Conservation (phyloP, 2,113 vertebrate genomes). For the Barbus barbus region DNA sequence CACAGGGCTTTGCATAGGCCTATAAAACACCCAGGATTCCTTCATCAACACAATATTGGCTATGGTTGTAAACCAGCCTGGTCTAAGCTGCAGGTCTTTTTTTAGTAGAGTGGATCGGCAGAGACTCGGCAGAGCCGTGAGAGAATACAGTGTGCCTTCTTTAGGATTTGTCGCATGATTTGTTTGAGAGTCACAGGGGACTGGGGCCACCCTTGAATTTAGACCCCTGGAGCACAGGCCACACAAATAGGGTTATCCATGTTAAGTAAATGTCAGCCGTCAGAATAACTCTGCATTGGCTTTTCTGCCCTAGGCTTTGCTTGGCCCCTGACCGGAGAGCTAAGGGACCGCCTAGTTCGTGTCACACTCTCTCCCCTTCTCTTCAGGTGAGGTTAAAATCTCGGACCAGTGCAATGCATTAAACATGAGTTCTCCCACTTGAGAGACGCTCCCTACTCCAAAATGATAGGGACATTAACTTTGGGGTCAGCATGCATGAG, state of each 20-base stretch:
- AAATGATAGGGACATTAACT: conserved; percentile 74
- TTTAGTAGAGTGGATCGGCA: neutral
- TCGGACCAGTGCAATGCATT: conserved; percentile 70
- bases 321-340: conserved; percentile 43
- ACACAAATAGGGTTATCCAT: conserved; percentile 51
- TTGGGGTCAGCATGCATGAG: conserved; percentile 65
- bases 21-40: neutral
- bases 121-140: neutral
- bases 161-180: conserved; percentile 58
- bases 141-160: conserved; percentile 32
- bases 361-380: conserved; percentile 55
- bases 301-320: conserved; percentile 56
- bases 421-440: conserved; percentile 73
- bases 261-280: conserved; percentile 68
- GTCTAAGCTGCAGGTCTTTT: neutral
- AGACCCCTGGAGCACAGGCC: conserved; percentile 46
- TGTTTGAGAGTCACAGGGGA: conserved; percentile 46
- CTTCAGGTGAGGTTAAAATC: conserved; percentile 71
- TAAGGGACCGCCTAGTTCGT: conserved; percentile 35
- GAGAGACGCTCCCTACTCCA: conserved; percentile 66
- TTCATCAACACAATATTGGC: neutral
- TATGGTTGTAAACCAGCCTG: neutral
- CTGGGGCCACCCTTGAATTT: conserved; percentile 58
- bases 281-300: conserved; percentile 60
- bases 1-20: neutral